Base-by-base conservation (phyloP, 2,888 invertebrate species). In the Cepaea hortensis region DNA sequence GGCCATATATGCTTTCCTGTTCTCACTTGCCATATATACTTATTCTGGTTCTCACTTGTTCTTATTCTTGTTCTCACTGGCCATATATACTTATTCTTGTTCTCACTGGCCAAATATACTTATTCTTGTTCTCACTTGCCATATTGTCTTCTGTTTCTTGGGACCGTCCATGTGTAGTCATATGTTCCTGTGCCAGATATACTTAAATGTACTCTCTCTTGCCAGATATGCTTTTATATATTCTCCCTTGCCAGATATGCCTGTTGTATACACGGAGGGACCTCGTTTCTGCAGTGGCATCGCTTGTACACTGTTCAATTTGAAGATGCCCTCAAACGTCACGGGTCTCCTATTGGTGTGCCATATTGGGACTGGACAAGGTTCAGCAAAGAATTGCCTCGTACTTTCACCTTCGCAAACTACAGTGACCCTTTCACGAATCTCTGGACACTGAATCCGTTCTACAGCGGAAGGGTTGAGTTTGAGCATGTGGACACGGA, bases 281-380 rank as follows among this genome's bases (percentile, higher is more conserved):
- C 90, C 13, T 88, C 89, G 18, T 90, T 90, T 88, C 90, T 89
- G 3, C 88, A 89, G 79, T 90, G 90, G 90, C 90, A 90, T 83
- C 84, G 90, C 20, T 85, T 90, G 50, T 90, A 89, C 85, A 88
- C 89, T 5, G 90, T 90, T 7, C 90, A 90, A 85, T 85, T 90
- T 76, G 89, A 90, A 80, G 87, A 90, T 81, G 86, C 89, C 9
- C 84, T 90, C n/a, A 82, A 87, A 61, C 87, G 89, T 15, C 90
- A 89, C 68, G 90, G 90, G 9, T 85, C 90, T 20, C 75, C 61
- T 0, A 85, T 89, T 20, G 90, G 90, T 55, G 75, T 90, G 0
- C 90, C 90, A 3, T 90, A 89, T 77, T 89, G 88, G 89, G 89
- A 90, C 87, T 89, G 89, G 89, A 81, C 85, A 13, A 50, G 61